Base-by-base conservation (phyloP, 1,140 invertebrate genomes). In the Bombus superbus region DNA sequence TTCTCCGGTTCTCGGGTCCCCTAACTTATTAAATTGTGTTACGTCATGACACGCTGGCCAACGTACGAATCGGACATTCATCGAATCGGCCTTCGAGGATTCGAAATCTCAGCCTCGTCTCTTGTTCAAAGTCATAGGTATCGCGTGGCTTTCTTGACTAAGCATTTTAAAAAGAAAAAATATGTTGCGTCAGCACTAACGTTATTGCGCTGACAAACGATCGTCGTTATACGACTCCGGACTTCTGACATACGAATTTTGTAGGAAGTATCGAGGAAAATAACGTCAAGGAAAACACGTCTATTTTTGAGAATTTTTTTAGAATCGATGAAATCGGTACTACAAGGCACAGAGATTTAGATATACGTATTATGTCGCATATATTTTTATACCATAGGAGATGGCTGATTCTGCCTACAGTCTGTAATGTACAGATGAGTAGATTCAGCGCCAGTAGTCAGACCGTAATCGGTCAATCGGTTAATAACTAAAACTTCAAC, bases 1-100 rank as follows among this genome's bases (percentile, higher is more conserved):
- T 53, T 1, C 40, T 32, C 2, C 32, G 66, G n/a, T 47, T 62
- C 75, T 59, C 15, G 5, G 25, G 75, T 38, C 40, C 11, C 38
- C 53, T 9, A 35, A 69, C 18, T 53, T 85, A 73, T 80, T 72
- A 73, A 57, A 77, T 22, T 10, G 57, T 10, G 57, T 85, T 85
- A 35, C 83, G 32, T 72, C 66, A 72, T 2, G 3, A 9, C 44
- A 28, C n/a, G 59, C 53, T 84, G 75, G 64, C 47, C 64, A 59
- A 59, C 32, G 22, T 25, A 18, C 15, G 77, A 47, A 38, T 18
- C 32, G 8, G 3, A 47, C 38, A 9, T 72, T 22, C 82, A 53
- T 47, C 40, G 22, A 62, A 80, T 13, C 5, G 18, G n/a, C 47
- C 40, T 64, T 82, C n/a, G 22, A 4, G 15, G n/a, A 22, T 66